Conservation (phyloP, 2,113 vertebrate species). For the Noturus placidus region DNA sequence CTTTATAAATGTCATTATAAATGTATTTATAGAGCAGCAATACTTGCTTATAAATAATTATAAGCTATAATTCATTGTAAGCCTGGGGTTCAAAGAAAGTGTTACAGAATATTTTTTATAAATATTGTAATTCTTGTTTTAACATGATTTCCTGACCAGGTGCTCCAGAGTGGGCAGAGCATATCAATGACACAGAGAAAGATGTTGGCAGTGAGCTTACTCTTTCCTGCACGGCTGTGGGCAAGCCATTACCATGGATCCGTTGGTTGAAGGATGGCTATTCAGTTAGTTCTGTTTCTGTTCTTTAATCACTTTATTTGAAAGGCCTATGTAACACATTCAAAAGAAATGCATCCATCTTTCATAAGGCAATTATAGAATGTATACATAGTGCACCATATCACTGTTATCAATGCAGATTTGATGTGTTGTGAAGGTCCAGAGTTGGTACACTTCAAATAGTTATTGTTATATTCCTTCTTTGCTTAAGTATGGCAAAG, state of each 20-base stretch:
- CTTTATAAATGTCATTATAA: too few relatives aligned
- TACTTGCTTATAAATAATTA: too few relatives aligned
- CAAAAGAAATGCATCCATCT: neutral
- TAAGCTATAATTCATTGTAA: too few relatives aligned
- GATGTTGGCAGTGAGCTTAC: slow-evolving; percentile 92
- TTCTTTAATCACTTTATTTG: neutral
- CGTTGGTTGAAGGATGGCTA: slow-evolving; percentile 94
- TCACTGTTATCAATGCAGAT: neutral
- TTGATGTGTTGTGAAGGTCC: neutral
- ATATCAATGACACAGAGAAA: slow-evolving; percentile 94
- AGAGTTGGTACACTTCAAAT: neutral
- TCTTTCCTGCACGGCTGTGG: slow-evolving; percentile 89
- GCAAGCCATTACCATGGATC: slow-evolving; percentile 88
- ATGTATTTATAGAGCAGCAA: too few relatives aligned
- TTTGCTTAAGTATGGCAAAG: slow-evolving; percentile 82
- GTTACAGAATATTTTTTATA: neutral
- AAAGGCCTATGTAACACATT: neutral
- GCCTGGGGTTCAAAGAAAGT: too few relatives aligned
- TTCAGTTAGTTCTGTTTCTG: slow-evolving; percentile 69
- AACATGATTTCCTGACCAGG: slow-evolving; percentile 68
- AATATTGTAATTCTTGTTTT: neutral
- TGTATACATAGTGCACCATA: neutral
- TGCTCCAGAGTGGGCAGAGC: slow-evolving; percentile 92
- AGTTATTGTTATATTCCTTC: neutral
- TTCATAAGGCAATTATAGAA: neutral